Evolutionary conservation across 2,888 invertebrate species (phyloP), one percentile per base, ranked within the genome.

Genomic region (Pseudococcus longispinus): DNA sequence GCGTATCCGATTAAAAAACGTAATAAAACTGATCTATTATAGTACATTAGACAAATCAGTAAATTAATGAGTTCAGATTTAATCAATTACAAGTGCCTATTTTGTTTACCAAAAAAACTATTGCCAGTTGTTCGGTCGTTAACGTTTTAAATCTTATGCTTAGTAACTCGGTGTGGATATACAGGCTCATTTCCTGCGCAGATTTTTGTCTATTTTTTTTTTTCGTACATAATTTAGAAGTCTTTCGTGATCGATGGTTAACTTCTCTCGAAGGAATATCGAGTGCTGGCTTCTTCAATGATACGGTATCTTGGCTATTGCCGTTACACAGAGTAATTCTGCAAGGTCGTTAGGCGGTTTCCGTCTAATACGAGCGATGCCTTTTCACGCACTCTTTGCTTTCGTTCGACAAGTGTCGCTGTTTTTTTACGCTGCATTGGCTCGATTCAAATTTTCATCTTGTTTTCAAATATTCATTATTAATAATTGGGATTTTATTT

Each of bases 321-420:
- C 77, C 42, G 77, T 80, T 80, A 80, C 77, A 80, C 77, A 42
- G 77, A 37, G n/a, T 80, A 80, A 80, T 80, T 80, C 77, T 37
- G 77, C 77, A 80, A 80, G 77, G 77, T 80, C 77, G 77, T 80
- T 80, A 80, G 77, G 77, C 77, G 77, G 77, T 80, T 80, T 80
- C 42, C 77, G 77, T 42, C 42, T 80, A 74, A 29, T 74, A 42
- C 77, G 77, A 37, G 4, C 29, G 42, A 80, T 80, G 37, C 77
- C 29, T 29, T 80, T 80, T 80, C 42, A 80, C 77, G 77, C 77
- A 29, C 77, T 80, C 37, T 80, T 80, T 80, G 77, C 77, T 26
- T 80, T 80, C 42, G 20, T 37, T 80, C 37, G 77, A 80, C 77
- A 42, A 80, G 77, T 80, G 77, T 80, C 42, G 77, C 18, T 80